Evolutionary conservation across 2,113 vertebrate genomes (phyloP).

Genomic region (Rhinoptilus africanus): DNA sequence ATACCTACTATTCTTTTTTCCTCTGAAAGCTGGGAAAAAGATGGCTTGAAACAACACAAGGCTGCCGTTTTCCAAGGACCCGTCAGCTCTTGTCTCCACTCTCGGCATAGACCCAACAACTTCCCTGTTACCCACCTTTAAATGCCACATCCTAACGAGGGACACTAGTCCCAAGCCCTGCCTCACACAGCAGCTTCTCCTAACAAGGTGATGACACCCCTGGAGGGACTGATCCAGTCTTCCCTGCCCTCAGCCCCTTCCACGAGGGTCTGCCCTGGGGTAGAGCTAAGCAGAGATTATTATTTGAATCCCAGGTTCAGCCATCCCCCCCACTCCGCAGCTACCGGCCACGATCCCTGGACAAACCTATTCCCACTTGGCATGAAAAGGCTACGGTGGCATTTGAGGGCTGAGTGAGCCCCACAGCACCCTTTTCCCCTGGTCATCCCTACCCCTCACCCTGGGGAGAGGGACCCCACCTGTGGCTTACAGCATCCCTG

Average conservation of each 20-base stretch:
- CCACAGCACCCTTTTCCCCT: neutral
- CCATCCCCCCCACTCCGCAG: too few species aligned
- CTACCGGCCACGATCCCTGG: fast-evolving
- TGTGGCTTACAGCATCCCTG: neutral
- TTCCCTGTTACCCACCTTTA: neutral
- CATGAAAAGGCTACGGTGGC: fast-evolving
- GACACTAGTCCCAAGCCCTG: neutral
- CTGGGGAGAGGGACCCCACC: neutral
- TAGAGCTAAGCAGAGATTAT: neutral
- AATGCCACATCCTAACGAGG: neutral
- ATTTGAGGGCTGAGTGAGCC: neutral
- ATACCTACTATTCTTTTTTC: neutral
- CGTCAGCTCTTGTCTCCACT: neutral
- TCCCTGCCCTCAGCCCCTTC: neutral
- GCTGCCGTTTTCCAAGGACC: neutral
- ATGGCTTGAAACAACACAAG: neutral
- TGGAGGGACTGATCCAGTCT: neutral
- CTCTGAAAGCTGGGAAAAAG: neutral
- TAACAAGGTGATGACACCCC: neutral
- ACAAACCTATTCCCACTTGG: neutral
- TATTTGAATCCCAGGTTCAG: neutral
- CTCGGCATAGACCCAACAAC: neutral
- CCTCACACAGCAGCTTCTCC: neutral
- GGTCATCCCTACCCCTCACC: neutral
- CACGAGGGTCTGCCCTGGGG: fast-evolving